A percentile compares a stretch with the other conserved stretches of the same genome.
phyloP scores from a whole-genome alignment of 1,140 invertebrate species.

The Drosophila bocki region DNA sequence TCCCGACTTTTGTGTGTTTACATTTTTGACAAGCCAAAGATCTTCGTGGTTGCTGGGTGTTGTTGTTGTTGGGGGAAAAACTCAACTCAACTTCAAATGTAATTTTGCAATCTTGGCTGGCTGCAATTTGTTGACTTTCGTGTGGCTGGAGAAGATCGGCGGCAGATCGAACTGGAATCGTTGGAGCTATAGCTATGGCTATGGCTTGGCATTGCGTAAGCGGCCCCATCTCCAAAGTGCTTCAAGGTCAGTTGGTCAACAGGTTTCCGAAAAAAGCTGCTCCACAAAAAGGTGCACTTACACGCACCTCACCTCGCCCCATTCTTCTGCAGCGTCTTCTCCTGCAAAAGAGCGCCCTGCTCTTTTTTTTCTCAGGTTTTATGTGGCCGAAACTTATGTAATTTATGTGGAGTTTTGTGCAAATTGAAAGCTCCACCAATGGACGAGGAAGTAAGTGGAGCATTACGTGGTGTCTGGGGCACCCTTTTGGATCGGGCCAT shows the following conservation, averaged over 20 bases:
- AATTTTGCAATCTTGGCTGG: constrained; percentile 61
- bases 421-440: constrained; percentile 75
- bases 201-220: constrained; percentile 59
- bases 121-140: constrained; percentile 62
- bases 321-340: constrained; percentile 21
- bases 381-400: constrained; percentile 67
- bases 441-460: constrained; percentile 78
- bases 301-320: constrained; percentile 20
- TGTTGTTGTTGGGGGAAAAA: constrained; percentile 42
- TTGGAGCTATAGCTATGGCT: neutral
- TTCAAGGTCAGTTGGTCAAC: constrained; percentile 78
- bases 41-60: constrained; percentile 20
- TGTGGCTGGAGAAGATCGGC: constrained; percentile 34
- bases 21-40: constrained; percentile 59
- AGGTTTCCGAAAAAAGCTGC: constrained; percentile 52
- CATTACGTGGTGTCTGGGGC: constrained; percentile 70
- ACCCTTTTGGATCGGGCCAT: constrained; percentile 64
- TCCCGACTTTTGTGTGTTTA: constrained; percentile 50
- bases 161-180: constrained; percentile 38
- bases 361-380: constrained; percentile 40
- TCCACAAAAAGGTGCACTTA: constrained; percentile 61
- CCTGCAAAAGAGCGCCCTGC: constrained; percentile 33
- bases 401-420: constrained; percentile 82
- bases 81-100: constrained; percentile 65
- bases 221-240: constrained; percentile 24